Conservation (phyloP, 2,888 invertebrate genomes). For the Melanchra persicariae region DNA sequence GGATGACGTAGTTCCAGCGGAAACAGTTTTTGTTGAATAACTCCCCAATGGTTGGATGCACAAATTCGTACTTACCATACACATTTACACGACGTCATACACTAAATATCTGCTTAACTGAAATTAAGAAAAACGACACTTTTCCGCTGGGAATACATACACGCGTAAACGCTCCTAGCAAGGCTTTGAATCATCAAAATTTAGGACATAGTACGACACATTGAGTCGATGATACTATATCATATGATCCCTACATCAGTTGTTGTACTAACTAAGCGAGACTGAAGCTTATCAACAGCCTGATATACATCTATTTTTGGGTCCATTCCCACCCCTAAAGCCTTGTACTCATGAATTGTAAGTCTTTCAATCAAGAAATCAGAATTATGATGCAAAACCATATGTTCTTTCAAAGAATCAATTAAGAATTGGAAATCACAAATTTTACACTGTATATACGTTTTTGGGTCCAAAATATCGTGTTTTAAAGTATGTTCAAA, state of each 20-base stretch:
- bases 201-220: too few relatives aligned
- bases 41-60: too few relatives aligned
- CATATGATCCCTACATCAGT: conserved; percentile 63
- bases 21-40: too few relatives aligned
- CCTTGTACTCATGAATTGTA: conserved; percentile 72
- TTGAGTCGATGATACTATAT: neutral
- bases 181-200: too few relatives aligned
- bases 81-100: too few relatives aligned
- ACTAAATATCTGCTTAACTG: too few relatives aligned
- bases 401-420: conserved; percentile 71
- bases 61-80: too few relatives aligned
- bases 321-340: conserved; percentile 12
- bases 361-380: conserved; percentile 73
- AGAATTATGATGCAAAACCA: conserved; percentile 70
- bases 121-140: too few relatives aligned
- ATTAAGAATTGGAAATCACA: conserved; percentile 78
- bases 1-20: too few relatives aligned
- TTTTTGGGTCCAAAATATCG: conserved; percentile 68
- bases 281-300: conserved; percentile 73
- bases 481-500: conserved; percentile 72
- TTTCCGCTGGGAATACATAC: too few relatives aligned
- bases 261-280: conserved; percentile 76
- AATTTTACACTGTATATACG: conserved; percentile 79
- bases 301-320: conserved; percentile 66
- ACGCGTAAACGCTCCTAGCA: too few relatives aligned